A percentile compares a stretch with the other conserved stretches of the same genome.
These are phyloP conservation scores for Leucoraja ocellata DNA, from an alignment of 2,797 vertebrate genomes.

Conservation along the genomic window DNA sequence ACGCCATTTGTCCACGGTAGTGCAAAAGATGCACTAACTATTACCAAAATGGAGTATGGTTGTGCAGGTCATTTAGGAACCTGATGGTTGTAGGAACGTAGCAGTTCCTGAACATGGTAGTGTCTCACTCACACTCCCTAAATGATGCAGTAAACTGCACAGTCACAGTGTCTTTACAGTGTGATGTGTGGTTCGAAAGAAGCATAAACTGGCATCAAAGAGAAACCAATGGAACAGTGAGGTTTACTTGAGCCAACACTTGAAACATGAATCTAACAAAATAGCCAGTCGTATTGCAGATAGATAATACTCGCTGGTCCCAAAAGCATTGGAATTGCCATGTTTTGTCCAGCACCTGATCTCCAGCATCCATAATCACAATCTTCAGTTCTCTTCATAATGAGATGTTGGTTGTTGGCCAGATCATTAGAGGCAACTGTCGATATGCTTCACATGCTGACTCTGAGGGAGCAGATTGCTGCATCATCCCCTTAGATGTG, in stretches of 20 bases:
- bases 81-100: too few relatives aligned
- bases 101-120: too few relatives aligned
- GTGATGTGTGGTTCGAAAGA: not conserved
- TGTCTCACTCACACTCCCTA: too few relatives aligned
- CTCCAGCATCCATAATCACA: conserved; percentile 1
- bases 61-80: too few relatives aligned
- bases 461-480: not conserved
- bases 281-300: too few relatives aligned
- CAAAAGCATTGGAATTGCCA: not conserved
- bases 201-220: not conserved
- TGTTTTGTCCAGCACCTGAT: not conserved
- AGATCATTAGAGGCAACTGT: not conserved
- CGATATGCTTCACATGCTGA: not conserved
- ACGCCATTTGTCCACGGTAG: too few relatives aligned
- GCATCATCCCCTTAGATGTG: not conserved
- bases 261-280: not conserved
- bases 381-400: conserved; percentile 4
- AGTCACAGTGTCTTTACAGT: not conserved
- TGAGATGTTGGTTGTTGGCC: not conserved
- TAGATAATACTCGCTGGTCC: not conserved
- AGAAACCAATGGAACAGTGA: not conserved
- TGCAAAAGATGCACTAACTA: too few relatives aligned
- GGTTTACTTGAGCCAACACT: not conserved
- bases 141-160: not conserved
- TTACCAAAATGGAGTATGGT: too few relatives aligned